Base-by-base conservation (phyloP, 2,797 vertebrate genomes). In the Perodicticus potto region DNA sequence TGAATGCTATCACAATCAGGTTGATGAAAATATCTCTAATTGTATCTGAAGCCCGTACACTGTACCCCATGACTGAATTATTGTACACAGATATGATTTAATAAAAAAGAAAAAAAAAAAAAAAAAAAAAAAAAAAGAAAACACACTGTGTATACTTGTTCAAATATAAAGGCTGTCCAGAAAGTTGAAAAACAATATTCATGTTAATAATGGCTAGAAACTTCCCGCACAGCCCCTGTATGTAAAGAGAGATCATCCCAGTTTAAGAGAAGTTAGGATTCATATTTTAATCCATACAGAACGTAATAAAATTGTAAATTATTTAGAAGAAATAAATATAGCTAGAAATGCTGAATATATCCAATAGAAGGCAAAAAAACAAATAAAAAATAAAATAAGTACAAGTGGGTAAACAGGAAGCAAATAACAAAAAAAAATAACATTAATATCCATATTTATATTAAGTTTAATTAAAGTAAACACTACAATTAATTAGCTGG, bases 261-360 rank as follows among this genome's bases (percentile, higher is more conserved):
- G 77, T 69, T 88, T 32, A 86, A 65, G 37, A 80, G 63, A 85
- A 72, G 20, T 81, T 55, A 23, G 3, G 16, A 91, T 40, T 3
- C 25, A 57, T 61, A n/a, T 29, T 77, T 3, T 43, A 91, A 78
- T 89, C 17, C 49, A 40, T 9, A 69, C 12, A 78, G 22, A 76
- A 82, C 69, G 4, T 88, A 49, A 16, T 84, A 57, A 67, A 80
- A 57, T 89, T 19, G 53, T 80, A 78, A 37, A 59, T 91, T 85
- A 83, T n/a, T 83, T 84, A 90, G 40, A 74, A 40, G 25, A 29
- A 43, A 85, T 81, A 85, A 94, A 74, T 81, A 14, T 25, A 89
- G 5, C 25, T 49, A 89, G 5, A 93, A 86, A 77, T 72, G 63
- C 23, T 78, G 14, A 37, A 3, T 63, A 86, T 78, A 78, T 29